These are phyloP conservation scores for Lacerta bilineata DNA, from an alignment of 2,797 vertebrate species.

Conservation along the genomic window DNA sequence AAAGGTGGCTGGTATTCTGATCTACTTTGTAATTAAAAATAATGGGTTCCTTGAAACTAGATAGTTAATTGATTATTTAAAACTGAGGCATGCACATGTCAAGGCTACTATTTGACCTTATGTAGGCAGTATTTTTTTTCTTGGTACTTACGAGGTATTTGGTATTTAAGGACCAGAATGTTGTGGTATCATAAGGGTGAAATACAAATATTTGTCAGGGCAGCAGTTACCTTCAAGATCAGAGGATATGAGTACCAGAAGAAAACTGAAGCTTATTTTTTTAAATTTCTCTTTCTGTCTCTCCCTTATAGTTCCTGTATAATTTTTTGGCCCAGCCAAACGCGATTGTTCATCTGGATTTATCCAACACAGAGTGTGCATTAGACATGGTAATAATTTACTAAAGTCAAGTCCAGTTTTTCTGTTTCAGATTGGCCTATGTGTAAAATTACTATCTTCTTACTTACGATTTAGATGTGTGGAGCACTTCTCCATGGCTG, in stretches of 20 bases:
- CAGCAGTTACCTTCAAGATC: neutral
- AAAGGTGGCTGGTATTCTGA: constrained; percentile 18
- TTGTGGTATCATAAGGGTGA: neutral
- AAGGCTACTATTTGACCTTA: neutral
- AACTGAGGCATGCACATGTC: neutral
- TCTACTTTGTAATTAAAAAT: constrained; percentile 43
- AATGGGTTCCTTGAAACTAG: constrained; percentile 33
- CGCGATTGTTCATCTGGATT: constrained; percentile 90
- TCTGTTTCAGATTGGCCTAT: neutral
- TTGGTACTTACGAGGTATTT: neutral
- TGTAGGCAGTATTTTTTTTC: neutral
- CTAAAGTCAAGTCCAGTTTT: constrained; percentile 8
- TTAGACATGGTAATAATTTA: constrained; percentile 89
- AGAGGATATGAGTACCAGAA: neutral
- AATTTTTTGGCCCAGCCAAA: constrained; percentile 94
- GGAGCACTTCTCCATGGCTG: constrained; percentile 93
- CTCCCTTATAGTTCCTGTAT: constrained; percentile 88
- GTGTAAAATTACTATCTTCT: neutral
- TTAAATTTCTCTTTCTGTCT: constrained; percentile 11
- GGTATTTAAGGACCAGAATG: neutral
- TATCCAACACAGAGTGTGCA: constrained; percentile 95
- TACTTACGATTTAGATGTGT: constrained; percentile 86
- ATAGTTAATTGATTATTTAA: constrained; percentile 30
- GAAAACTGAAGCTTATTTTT: constrained; percentile 23
- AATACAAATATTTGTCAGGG: neutral